phyloP scores from a whole-genome alignment of 2,888 invertebrate species.

The Trilocha varians region DNA sequence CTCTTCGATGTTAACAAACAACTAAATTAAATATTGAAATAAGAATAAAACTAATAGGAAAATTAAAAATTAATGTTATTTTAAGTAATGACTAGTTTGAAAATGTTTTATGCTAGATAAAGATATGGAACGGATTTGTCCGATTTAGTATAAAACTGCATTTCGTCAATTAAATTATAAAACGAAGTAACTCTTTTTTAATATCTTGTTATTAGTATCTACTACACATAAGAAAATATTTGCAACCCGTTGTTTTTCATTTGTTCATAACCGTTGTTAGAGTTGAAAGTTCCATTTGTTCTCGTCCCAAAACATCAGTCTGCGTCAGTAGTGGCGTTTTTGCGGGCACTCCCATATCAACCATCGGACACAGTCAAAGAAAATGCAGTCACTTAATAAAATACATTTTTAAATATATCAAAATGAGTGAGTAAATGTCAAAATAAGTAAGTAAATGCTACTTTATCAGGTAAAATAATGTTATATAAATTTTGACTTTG shows the following conservation, averaged over 20 bases:
- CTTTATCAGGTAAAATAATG: not conserved
- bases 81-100: too few relatives aligned
- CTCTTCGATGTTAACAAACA: too few relatives aligned
- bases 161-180: too few relatives aligned
- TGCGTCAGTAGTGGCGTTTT: constrained; percentile 39
- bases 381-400: not conserved
- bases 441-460: not conserved
- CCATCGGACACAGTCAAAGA: not conserved
- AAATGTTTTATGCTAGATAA: too few relatives aligned
- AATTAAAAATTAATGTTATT: too few relatives aligned
- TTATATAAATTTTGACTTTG: too few relatives aligned
- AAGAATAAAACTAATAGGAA: too few relatives aligned
- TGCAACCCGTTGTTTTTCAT: constrained; percentile 7
- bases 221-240: not conserved
- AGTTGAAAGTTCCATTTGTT: constrained; percentile 40
- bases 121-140: too few relatives aligned
- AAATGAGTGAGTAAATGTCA: not conserved
- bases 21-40: too few relatives aligned
- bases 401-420: not conserved
- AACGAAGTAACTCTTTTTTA: too few relatives aligned
- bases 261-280: constrained; percentile 25
- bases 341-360: constrained; percentile 20
- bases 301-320: constrained; percentile 36
- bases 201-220: too few relatives aligned
- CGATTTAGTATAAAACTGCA: too few relatives aligned